Evolutionary conservation across 2,797 vertebrate species (phyloP).

Genomic region (Hypotaenidia philippensis): DNA sequence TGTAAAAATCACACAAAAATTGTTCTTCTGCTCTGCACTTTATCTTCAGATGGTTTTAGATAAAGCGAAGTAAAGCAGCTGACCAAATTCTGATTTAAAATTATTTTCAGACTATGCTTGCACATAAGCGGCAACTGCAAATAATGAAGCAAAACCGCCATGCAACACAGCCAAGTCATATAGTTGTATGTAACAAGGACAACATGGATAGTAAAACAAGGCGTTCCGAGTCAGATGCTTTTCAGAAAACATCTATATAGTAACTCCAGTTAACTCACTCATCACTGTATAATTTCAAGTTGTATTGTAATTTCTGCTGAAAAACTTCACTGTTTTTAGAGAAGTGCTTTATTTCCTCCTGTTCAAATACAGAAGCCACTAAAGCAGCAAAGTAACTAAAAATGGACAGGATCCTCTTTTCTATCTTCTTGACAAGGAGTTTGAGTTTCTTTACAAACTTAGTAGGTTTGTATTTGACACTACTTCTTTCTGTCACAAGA

Average conservation of each 20-base stretch:
- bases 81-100: not conserved
- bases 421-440: not conserved
- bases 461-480: not conserved
- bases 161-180: not conserved
- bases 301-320: not conserved
- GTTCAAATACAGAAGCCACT: not conserved
- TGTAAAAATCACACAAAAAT: not conserved
- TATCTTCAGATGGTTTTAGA: not conserved
- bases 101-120: not conserved
- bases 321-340: not conserved
- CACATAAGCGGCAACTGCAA: not conserved
- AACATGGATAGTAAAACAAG: not conserved
- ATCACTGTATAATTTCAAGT: not conserved
- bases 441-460: not conserved
- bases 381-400: not conserved
- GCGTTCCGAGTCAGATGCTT: not conserved
- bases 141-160: not conserved
- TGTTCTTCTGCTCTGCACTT: not conserved
- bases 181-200: not conserved
- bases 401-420: not conserved
- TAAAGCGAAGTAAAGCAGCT: not conserved
- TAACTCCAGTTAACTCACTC: not conserved
- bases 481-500: not conserved
- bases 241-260: not conserved
- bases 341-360: not conserved